phyloP scores from a whole-genome alignment of 2,888 invertebrate species.

The Morinoia aosen region DNA sequence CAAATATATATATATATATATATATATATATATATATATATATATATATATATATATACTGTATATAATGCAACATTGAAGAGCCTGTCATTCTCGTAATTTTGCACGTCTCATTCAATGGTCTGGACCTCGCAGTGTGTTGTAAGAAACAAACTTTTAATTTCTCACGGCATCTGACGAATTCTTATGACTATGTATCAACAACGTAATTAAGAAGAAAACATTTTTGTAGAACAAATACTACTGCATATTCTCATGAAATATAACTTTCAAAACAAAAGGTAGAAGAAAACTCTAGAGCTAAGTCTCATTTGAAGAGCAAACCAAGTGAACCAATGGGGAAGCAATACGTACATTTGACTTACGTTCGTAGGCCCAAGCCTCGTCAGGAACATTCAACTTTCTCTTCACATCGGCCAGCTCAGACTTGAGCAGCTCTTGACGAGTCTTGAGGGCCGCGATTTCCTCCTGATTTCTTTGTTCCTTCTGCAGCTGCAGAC shows the following conservation, averaged over 20 bases:
- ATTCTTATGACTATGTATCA: too few relatives aligned
- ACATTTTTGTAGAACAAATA: too few relatives aligned
- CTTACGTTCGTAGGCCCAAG: constrained; percentile 77
- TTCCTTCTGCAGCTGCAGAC: constrained; percentile 12
- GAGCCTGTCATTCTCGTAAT: too few relatives aligned
- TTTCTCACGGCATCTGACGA: too few relatives aligned
- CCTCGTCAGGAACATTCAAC: constrained; percentile 74
- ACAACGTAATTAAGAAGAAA: too few relatives aligned
- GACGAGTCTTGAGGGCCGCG: constrained; percentile 69
- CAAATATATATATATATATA: too few relatives aligned
- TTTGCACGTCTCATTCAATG: too few relatives aligned
- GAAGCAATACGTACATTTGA: constrained; percentile 68
- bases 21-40: too few relatives aligned
- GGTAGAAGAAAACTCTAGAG: background rate
- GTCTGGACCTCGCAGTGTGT: too few relatives aligned
- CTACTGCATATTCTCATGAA: background rate
- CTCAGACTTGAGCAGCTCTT: constrained; percentile 74
- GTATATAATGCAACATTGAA: too few relatives aligned
- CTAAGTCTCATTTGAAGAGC: background rate
- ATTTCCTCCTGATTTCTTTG: constrained; percentile 6
- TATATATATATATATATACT: too few relatives aligned
- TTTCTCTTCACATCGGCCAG: constrained; percentile 74
- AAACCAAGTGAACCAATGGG: constrained; percentile 39
- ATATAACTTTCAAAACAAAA: background rate
- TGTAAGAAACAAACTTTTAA: too few relatives aligned